A percentile compares a stretch with the other conserved stretches of the same genome.
Conservation (phyloP, 1,140 invertebrate genomes). For the Calycopis cecrops region DNA sequence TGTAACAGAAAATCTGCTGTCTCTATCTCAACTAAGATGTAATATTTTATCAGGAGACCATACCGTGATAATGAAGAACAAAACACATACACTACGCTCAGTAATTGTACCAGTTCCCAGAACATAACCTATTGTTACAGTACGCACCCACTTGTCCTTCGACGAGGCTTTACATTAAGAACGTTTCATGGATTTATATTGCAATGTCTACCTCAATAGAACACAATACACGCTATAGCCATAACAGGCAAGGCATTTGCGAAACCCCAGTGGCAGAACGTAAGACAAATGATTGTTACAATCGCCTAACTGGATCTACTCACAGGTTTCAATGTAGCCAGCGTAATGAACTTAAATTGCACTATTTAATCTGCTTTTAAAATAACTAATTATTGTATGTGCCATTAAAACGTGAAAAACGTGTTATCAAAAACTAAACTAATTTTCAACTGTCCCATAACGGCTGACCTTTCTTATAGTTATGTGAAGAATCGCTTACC, state of each 20-base stretch:
- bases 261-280: slow-evolving; percentile 29
- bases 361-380: too few relatives aligned
- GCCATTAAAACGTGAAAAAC: too few relatives aligned
- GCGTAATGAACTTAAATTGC: not conserved
- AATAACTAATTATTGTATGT: too few relatives aligned
- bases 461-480: too few relatives aligned
- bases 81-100: not conserved
- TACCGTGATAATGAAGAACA: too few relatives aligned
- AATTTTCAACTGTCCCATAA: too few relatives aligned
- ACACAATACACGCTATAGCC: slow-evolving; percentile 23
- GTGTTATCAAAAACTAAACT: too few relatives aligned
- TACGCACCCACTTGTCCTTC: not conserved
- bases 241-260: slow-evolving; percentile 29
- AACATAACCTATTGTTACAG: not conserved
- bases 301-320: slow-evolving; percentile 33
- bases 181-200: slow-evolving; percentile 23
- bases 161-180: slow-evolving; percentile 5
- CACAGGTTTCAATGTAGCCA: slow-evolving; percentile 20
- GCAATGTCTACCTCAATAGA: slow-evolving; percentile 22
- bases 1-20: too few relatives aligned
- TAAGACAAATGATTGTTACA: slow-evolving; percentile 36
- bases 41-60: too few relatives aligned
- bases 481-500: too few relatives aligned
- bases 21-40: too few relatives aligned
- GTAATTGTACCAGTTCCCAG: slow-evolving; percentile 4